Evolutionary conservation across 2,888 invertebrate species (phyloP), one percentile per base, ranked within the genome.

Genomic region (Crioceris asparagi): DNA sequence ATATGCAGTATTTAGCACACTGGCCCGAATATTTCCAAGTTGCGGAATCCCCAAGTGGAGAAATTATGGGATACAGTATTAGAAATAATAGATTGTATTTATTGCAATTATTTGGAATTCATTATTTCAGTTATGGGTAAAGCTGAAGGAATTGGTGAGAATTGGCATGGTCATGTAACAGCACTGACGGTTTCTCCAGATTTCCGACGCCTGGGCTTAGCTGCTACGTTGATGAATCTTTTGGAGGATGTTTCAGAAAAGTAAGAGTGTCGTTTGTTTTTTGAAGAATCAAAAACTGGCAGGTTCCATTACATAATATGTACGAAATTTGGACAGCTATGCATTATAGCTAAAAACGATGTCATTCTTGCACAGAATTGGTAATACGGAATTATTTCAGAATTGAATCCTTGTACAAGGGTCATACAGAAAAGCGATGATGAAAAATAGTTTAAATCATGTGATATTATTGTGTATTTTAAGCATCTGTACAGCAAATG

Each of bases 161-260:
- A 92, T 59, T 99, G 94, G 94, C 98, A 99, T 70, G 98, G 98
- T 1, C 98, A 98, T 68, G 97, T 98, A 7, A 98, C 98, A 29
- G 97, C 97, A 2, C 68, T 98, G 23, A 94, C 94, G 4, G 94
- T 99, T 2, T 88, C 94, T 3, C 92, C 94, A 2, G 87, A 91
- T 57, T 97, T 86, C 57, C 72, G 98, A 54, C 73, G 97, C 48
- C 66, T 96, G 8, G 94, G 94, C 2, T 69, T 98, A 35, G 97
- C 96, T 25, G 91, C 84, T 4, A 82, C 83, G 35, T 70, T 98
- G 30, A 98, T 98, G 93, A 84, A 79, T 54, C 85, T 83, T 51
- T 67, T 99, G 32, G 98, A 99, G 69, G 86, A 91, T 59, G 83
- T 93, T 38, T 97, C 97, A 2, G 96, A 98, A 68, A 87, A 86